These are phyloP conservation scores for Drosophila punjabiensis DNA, from an alignment of 1,140 invertebrate genomes.

Conservation along the genomic window DNA sequence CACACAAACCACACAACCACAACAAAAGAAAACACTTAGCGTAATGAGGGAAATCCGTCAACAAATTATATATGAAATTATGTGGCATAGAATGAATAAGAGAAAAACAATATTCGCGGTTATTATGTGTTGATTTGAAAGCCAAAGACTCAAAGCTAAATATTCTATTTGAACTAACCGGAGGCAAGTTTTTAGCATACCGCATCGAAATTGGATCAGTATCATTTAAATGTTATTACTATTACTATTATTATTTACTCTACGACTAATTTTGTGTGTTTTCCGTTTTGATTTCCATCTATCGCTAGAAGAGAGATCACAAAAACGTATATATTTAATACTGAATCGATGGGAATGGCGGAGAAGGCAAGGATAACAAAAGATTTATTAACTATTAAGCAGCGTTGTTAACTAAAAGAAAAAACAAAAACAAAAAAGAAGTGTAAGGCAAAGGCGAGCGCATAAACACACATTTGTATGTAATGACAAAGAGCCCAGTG, in stretches of 20 bases:
- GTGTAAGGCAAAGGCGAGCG: conserved; percentile 12
- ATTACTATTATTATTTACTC: conserved; percentile 43
- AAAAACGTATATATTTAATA: conserved; percentile 30
- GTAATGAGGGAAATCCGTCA: conserved; percentile 42
- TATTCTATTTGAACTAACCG: conserved; percentile 34
- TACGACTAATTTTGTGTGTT: conserved; percentile 57
- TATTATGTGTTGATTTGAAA: conserved; percentile 79
- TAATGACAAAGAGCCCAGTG: conserved; percentile 64
- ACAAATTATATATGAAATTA: conserved; percentile 30
- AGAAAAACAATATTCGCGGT: conserved; percentile 36
- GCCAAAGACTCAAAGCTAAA: conserved; percentile 80
- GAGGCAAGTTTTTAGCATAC: conserved; percentile 42
- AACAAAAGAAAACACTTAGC: conserved; percentile 33
- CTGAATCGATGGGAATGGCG: conserved; percentile 24
- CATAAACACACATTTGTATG: conserved; percentile 63
- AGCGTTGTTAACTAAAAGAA: conserved; percentile 76
- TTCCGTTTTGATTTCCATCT: conserved; percentile 47
- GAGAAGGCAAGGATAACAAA: conserved; percentile 35
- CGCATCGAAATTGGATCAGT: conserved; percentile 58
- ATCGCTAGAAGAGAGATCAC: conserved; percentile 32
- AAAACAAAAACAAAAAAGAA: conserved; percentile 2
- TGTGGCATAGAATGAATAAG: conserved; percentile 37
- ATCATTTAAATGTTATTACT: conserved; percentile 45
- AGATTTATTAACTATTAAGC: conserved; percentile 73
- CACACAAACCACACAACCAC: not conserved